phyloP scores from a whole-genome alignment of 2,113 vertebrate species.

The Vanacampus margaritifer region DNA sequence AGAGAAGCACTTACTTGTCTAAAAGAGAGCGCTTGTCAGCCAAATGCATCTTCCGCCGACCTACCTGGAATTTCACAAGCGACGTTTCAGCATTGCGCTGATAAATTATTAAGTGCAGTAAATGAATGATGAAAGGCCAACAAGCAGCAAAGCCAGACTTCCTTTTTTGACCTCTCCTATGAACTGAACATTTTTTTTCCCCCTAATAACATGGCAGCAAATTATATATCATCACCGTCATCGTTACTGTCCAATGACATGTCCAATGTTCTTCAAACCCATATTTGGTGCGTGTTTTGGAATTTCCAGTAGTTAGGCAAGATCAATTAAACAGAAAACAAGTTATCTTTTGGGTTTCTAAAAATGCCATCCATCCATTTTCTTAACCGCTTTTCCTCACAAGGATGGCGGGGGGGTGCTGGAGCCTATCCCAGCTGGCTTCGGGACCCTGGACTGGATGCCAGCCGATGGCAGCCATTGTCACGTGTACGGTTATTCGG shows the following conservation, averaged over 20 bases:
- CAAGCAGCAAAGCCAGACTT: conserved; percentile 56
- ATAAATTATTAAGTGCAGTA: conserved; percentile 59
- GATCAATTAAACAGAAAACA: too few species aligned
- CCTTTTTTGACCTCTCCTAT: conserved; percentile 49
- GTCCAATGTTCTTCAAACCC: too few species aligned
- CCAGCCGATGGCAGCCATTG: too few species aligned
- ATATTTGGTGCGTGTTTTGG: too few species aligned
- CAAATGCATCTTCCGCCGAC: conserved; percentile 56
- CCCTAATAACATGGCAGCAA: background rate
- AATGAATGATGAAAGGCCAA: conserved; percentile 68
- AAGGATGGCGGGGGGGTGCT: too few species aligned
- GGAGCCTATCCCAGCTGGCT: too few species aligned
- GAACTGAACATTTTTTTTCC: background rate
- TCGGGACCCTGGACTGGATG: too few species aligned
- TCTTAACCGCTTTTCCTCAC: too few species aligned
- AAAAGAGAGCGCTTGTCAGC: conserved; percentile 54
- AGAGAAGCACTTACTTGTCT: conserved; percentile 64
- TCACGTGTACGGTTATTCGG: too few species aligned
- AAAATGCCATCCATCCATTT: too few species aligned
- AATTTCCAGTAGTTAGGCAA: too few species aligned
- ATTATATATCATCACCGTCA: background rate
- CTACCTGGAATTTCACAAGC: conserved; percentile 58
- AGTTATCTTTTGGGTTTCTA: too few species aligned
- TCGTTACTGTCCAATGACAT: background rate
- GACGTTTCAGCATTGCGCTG: conserved; percentile 51